phyloP scores from a whole-genome alignment of 2,113 vertebrate species.

The Ailurus styani region DNA sequence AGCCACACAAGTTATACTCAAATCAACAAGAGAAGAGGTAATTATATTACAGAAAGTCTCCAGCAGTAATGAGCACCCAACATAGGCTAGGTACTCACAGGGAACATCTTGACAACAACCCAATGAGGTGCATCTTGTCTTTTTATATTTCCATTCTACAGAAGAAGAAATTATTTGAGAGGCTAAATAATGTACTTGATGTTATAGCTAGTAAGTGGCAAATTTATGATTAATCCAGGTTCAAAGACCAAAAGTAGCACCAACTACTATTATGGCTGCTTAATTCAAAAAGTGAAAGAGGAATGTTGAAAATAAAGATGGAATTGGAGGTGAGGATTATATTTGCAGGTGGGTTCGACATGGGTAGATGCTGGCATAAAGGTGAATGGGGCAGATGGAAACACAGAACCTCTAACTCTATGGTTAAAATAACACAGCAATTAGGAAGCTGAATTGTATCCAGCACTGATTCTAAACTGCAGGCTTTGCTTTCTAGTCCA shows the following conservation, averaged over 20 bases:
- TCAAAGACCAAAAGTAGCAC: not conserved
- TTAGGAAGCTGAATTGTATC: not conserved
- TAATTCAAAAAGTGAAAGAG: not conserved
- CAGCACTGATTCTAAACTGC: not conserved
- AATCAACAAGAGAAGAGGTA: not conserved
- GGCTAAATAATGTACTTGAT: not conserved
- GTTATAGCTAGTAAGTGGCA: not conserved
- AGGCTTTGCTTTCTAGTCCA: not conserved
- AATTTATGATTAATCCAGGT: not conserved
- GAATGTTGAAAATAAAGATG: not conserved
- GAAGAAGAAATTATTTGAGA: not conserved
- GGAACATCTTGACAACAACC: not conserved
- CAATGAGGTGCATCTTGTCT: not conserved
- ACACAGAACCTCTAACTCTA: not conserved
- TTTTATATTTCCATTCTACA: not conserved
- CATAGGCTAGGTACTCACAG: not conserved
- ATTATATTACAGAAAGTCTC: not conserved
- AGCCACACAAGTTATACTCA: not conserved
- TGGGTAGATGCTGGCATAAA: not conserved
- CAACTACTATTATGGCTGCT: not conserved
- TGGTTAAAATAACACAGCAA: not conserved
- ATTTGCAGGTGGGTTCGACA: not conserved
- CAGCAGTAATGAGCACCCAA: not conserved
- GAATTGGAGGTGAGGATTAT: no score
- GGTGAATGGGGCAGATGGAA: not conserved